A percentile compares a stretch with the other conserved stretches of the same genome.
Conservation (phyloP, 1,140 invertebrate species). For the Drosophila quadrilineata region DNA sequence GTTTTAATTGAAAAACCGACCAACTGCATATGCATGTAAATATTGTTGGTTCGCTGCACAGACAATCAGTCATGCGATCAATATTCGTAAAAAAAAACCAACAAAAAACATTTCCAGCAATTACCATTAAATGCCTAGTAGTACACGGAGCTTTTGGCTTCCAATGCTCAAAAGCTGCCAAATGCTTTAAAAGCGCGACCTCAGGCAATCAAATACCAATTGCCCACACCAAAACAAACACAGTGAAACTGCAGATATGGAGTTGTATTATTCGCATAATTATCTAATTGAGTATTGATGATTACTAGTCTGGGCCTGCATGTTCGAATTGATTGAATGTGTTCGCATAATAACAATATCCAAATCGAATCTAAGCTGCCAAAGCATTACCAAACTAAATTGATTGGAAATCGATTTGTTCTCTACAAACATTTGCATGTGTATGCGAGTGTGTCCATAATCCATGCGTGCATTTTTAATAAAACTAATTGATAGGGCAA, state of each 20-base stretch:
- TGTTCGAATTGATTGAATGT: conserved; percentile 66
- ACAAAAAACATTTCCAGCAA: conserved; percentile 13
- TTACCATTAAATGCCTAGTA: conserved; percentile 12
- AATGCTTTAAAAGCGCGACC: conserved; percentile 25
- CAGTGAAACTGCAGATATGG: conserved; percentile 5
- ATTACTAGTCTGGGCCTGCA: conserved; percentile 38
- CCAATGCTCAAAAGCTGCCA: conserved; percentile 22
- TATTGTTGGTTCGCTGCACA: conserved; percentile 13
- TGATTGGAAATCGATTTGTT: conserved; percentile 54
- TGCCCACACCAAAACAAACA: neutral
- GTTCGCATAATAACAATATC: conserved; percentile 11
- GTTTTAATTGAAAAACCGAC: conserved; percentile 65
- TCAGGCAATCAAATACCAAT: conserved; percentile 21
- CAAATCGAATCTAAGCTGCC: conserved; percentile 6
- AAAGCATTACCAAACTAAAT: conserved; percentile 41
- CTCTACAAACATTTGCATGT: too few relatives aligned
- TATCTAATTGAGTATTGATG: conserved; percentile 75
- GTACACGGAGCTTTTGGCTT: conserved; percentile 3
- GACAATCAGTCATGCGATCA: conserved; percentile 7
- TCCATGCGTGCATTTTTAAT: conserved; percentile 64
- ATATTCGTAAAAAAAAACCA: conserved; percentile 1
- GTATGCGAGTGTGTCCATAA: conserved; percentile 27
- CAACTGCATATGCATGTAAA: conserved; percentile 10
- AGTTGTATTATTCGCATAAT: conserved; percentile 49
- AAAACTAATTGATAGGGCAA: conserved; percentile 68